A percentile compares a stretch with the other conserved stretches of the same genome.
phyloP scores from a whole-genome alignment of 2,888 invertebrate species.

The Volucella inanis region DNA sequence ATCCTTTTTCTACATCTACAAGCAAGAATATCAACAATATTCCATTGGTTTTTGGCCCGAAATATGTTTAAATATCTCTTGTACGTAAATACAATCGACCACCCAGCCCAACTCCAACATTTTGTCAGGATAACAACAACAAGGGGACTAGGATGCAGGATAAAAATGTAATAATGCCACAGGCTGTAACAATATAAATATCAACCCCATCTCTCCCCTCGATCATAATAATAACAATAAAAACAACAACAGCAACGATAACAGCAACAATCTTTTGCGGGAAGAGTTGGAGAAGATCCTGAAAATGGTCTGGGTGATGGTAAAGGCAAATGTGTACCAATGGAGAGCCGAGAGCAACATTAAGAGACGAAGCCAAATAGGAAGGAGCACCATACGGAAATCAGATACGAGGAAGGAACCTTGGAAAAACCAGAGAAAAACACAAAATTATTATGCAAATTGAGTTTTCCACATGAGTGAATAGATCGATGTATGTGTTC shows the following conservation, averaged over 20 bases:
- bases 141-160: neutral
- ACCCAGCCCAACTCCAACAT: conserved; percentile 1
- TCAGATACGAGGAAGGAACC: conserved; percentile 45
- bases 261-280: conserved; percentile 19
- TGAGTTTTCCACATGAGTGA: conserved; percentile 82
- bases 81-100: conserved; percentile 50
- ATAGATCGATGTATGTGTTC: conserved; percentile 54
- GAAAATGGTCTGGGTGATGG: too few relatives aligned
- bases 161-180: conserved; percentile 55
- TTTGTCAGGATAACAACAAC: conserved; percentile 26
- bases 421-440: conserved; percentile 56
- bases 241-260: conserved; percentile 16
- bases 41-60: conserved; percentile 58
- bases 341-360: conserved; percentile 30
- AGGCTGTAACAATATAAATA: conserved; percentile 71
- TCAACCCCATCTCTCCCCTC: neutral
- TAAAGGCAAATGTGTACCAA: neutral
- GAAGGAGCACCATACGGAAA: conserved; percentile 56
- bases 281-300: neutral
- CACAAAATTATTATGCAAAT: conserved; percentile 82
- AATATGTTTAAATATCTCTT: conserved; percentile 67
- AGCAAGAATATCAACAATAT: conserved; percentile 69
- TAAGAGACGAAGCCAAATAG: conserved; percentile 66
- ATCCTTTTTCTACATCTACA: conserved; percentile 38
- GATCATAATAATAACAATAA: conserved; percentile 65